Evolutionary conservation across 2,113 vertebrate genomes (phyloP).

Genomic region (Caranx ignobilis): DNA sequence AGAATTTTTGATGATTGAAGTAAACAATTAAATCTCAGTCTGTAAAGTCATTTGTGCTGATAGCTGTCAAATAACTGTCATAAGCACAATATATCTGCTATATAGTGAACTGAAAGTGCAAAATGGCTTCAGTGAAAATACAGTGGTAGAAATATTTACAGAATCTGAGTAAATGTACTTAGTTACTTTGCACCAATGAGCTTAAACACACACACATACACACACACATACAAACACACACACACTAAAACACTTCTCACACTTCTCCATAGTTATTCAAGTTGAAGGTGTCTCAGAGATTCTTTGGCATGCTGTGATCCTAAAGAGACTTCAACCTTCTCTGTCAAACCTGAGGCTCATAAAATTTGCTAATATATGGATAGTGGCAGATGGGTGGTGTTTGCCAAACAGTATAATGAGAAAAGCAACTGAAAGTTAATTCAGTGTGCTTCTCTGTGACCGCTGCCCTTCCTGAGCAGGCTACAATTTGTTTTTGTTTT

Average conservation of each 20-base stretch:
- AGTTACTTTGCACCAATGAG: background rate
- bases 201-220: background rate
- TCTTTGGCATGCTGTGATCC: conserved; percentile 38
- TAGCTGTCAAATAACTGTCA: no score
- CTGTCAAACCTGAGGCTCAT: conserved; percentile 52
- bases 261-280: conserved; percentile 18
- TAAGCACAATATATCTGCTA: no score
- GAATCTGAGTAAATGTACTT: background rate
- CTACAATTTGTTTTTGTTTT: background rate
- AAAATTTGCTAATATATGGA: conserved; percentile 70
- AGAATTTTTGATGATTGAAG: no score
- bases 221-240: background rate
- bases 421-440: conserved; percentile 49
- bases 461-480: conserved; percentile 17
- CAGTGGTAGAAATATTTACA: background rate
- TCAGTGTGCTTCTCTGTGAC: conserved; percentile 19
- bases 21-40: no score
- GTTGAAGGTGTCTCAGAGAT: conserved; percentile 36
- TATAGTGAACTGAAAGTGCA: background rate
- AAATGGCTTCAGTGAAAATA: no score
- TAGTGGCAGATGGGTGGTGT: conserved; percentile 61
- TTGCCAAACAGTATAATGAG: conserved; percentile 44
- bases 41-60: no score
- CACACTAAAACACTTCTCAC: conserved; percentile 30
- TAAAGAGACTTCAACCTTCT: conserved; percentile 49